Evolutionary conservation across 2,888 invertebrate species (phyloP).

Genomic region (Drosophila multiciliata): DNA sequence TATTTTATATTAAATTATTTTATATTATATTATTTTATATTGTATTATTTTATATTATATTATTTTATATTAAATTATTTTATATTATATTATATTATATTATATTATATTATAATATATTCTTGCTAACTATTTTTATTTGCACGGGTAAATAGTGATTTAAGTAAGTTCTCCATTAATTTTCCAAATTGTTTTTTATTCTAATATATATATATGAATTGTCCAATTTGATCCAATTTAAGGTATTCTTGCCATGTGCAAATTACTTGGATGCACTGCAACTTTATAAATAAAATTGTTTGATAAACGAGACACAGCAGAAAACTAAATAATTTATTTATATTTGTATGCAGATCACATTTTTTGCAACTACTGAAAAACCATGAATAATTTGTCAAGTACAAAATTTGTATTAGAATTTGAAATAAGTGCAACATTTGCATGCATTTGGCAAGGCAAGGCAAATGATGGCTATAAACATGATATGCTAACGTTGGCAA

Average conservation of each 20-base stretch:
- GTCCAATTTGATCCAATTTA: not conserved
- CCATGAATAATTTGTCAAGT: slow-evolving; percentile 24
- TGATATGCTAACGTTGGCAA: slow-evolving; percentile 19
- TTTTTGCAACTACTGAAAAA: slow-evolving; percentile 40
- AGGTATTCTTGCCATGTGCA: not conserved
- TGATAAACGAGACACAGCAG: slow-evolving; percentile 14
- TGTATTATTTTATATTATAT: no score
- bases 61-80: not conserved
- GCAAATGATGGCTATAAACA: slow-evolving; percentile 8
- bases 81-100: no score
- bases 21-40: no score
- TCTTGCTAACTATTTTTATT: no score
- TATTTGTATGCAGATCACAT: slow-evolving; percentile 64
- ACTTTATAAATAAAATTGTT: slow-evolving; percentile 14
- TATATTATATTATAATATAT: no score
- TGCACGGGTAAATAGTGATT: no score
- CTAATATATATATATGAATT: not conserved
- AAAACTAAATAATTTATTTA: slow-evolving; percentile 34
- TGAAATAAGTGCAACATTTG: slow-evolving; percentile 43
- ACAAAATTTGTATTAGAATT: slow-evolving; percentile 23
- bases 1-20: no score
- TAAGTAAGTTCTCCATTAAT: not conserved
- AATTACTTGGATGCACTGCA: not conserved
- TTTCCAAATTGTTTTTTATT: not conserved
- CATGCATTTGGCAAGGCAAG: slow-evolving; percentile 18